Base-by-base conservation (phyloP, 1,140 invertebrate species). In the Leptinotarsa undecemlineata region DNA sequence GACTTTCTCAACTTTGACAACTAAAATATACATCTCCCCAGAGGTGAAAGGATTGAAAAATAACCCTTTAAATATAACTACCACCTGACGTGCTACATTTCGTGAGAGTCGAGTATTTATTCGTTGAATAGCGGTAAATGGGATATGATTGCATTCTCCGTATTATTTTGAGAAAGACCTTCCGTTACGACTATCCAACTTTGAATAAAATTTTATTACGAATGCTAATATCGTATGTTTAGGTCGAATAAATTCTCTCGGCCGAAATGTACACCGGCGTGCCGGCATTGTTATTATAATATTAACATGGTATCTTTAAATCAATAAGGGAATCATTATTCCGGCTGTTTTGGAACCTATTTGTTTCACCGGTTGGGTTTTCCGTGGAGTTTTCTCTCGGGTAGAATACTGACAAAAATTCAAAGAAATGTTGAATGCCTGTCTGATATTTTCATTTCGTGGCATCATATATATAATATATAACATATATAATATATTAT, bases 191-290 rank as follows among this genome's bases (percentile, higher is more conserved):
- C 68, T 57, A 70, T 19, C 20, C 33, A 70, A 70, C 48, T 70
- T 57, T 48, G 67, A 68, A 70, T 70, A 70, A 70, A 70, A 70
- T 70, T 70, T 70, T 70, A 70, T 70, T 70, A 60, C 68, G 48
- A 70, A 70, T 70, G 68, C 68, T 70, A 70, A 70, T 70, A 70
- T 70, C 48, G 68, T 70, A 70, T 70, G 68, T 26, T 60, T 70
- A 26, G 68, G 19, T 60, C 8, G 48, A 70, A 70, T 70, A 70
- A 70, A 70, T 70, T 57, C 48, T 57, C n/a, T 42, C 47, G 11
- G 48, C 48, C 68, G 17, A 70, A 70, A 70, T 57, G 68, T 57
- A 70, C 23, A 70, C 48, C n/a, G 68, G 23, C 68, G 47, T 70
- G 47, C 20, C 68, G n/a, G 68, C 42, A 48, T 70, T 70, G 48